Base-by-base conservation (phyloP, 1,140 invertebrate species). In the Bombus consobrinus region DNA sequence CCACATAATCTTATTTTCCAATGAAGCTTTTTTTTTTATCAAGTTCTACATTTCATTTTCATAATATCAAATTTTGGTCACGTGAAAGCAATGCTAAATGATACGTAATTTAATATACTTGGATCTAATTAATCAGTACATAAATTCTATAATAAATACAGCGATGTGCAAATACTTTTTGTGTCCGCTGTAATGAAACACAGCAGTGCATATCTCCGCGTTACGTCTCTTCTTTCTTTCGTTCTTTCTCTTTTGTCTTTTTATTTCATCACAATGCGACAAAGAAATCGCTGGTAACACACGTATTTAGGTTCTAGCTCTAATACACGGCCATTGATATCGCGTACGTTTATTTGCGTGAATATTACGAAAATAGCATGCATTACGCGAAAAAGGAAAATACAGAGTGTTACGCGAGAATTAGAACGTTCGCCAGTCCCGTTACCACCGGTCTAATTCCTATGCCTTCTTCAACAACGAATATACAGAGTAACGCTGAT, bases 341-440 rank as follows among this genome's bases (percentile, higher is more conserved):
- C 53, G 39, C 57, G 59, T 6, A n/a, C 75, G 28, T 85, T 72
- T 80, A 80, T 80, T 66, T 10, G 62, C 66, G 8, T 25, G 41
- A 73, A 81, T 37, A 81, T 80, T 72, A 81, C 39, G 57, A 73
- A 71, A 73, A 85, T 72, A 37, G 69, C 41, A 72, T 18, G 22
- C 32, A 34, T 73, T 72, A 57, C 22, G 22, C 32, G 47, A 57
- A 76, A 37, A 57, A 80, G 47, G 41, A 18, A 34, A 80, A 76
- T 39, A 15, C 32, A 4, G 1, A n/a, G 25, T 25, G 25, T 69
- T 18, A 34, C 37, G 12, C 25, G 57, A 5, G 57, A 59, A 77
- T 53, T 75, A 34, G 73, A 75, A 75, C 32, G 73, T 75, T 53
- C 18, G 22, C 18, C 4, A 5, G 10, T 53, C 18, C 73, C n/a